A percentile compares a stretch with the other conserved stretches of the same genome.
These are phyloP conservation scores for Capra hircus DNA, from an alignment of 2,113 vertebrate species.

Conservation along the genomic window DNA sequence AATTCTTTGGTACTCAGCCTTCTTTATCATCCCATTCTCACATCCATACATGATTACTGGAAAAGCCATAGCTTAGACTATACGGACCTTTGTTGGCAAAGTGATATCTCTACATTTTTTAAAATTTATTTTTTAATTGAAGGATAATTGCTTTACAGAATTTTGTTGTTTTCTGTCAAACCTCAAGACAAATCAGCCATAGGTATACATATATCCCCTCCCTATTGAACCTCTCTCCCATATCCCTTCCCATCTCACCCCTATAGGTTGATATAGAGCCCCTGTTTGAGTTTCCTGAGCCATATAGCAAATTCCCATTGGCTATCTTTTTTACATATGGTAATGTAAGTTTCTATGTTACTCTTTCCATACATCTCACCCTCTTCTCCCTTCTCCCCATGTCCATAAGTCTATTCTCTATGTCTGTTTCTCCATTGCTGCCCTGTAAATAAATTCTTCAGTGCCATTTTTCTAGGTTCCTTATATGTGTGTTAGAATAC, in stretches of 20 bases:
- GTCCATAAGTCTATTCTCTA: neutral
- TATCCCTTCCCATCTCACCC: neutral
- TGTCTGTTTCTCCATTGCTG: neutral
- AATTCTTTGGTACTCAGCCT: neutral
- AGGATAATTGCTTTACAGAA: neutral
- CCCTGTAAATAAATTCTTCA: neutral
- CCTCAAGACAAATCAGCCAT: neutral
- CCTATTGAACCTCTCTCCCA: neutral
- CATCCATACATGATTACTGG: neutral
- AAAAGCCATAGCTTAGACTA: neutral
- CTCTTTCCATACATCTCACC: neutral
- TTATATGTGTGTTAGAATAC: neutral
- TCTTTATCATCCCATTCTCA: neutral
- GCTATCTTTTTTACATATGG: neutral
- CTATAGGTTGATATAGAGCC: neutral
- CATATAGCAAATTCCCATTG: neutral
- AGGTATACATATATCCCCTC: neutral
- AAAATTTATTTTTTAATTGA: neutral
- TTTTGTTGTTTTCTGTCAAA: neutral
- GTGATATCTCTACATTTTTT: neutral
- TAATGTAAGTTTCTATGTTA: neutral
- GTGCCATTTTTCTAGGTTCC: neutral
- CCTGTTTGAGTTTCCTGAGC: neutral
- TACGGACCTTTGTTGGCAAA: neutral
- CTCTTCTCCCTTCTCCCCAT: neutral